These are phyloP conservation scores for Psittacula derbiana DNA, from an alignment of 2,797 vertebrate genomes.

Conservation along the genomic window DNA sequence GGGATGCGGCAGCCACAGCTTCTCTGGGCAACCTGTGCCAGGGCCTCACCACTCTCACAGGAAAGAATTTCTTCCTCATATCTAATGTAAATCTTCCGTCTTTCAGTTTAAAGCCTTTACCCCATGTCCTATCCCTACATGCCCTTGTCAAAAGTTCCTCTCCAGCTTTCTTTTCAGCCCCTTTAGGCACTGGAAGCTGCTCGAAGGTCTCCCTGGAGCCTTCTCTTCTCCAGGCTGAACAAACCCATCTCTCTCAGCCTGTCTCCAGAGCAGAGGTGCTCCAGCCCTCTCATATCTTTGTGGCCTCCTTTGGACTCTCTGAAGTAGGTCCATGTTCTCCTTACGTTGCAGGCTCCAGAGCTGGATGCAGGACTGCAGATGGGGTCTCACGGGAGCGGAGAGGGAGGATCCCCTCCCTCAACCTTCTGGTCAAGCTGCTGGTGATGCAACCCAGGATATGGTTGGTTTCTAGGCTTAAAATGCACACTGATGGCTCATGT, in stretches of 20 bases:
- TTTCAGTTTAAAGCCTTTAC: background rate
- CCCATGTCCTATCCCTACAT: background rate
- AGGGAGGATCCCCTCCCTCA: background rate
- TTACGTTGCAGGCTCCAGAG: background rate
- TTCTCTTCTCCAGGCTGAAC: background rate
- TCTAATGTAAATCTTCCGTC: background rate
- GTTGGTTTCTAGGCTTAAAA: background rate
- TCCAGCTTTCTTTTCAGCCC: background rate
- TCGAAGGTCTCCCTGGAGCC: background rate
- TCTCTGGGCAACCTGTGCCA: accelerated
- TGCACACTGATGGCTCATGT: background rate
- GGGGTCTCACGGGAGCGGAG: background rate
- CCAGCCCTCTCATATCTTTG: background rate
- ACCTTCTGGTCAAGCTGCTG: background rate
- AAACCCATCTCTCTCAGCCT: background rate
- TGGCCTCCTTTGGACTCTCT: background rate
- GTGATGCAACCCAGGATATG: background rate
- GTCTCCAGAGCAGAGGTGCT: background rate
- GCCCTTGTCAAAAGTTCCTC: background rate
- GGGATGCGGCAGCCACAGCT: background rate
- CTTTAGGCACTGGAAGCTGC: background rate
- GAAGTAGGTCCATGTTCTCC: background rate
- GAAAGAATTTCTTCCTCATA: background rate
- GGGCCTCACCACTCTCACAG: accelerated
- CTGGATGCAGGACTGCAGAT: background rate